Base-by-base conservation (phyloP, 2,113 vertebrate species). In the Elephantulus edwardii region DNA sequence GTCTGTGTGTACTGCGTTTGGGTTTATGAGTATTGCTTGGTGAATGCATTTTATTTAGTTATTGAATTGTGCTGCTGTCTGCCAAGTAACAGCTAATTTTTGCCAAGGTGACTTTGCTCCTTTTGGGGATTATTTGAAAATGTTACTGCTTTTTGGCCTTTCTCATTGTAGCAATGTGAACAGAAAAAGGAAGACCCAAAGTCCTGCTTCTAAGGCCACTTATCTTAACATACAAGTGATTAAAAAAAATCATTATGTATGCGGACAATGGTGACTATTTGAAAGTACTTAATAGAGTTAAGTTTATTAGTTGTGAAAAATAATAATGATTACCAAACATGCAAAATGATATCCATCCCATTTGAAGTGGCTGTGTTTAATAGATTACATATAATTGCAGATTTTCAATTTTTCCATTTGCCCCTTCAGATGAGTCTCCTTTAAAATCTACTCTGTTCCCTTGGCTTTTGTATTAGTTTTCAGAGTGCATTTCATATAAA, bases 301-400 rank as follows among this genome's bases (percentile, higher is more conserved):
- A 72, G 33, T 50, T 33, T 22, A 79, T 83, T 64, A 40, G 60
- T 75, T 93, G 13, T 92, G 56, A 89, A 78, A 74, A 95, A 81
- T 58, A 79, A 17, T 50, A 50, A 89, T n/a, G 77, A 54, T 80
- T 78, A 52, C 1, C 81, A 46, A 83, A 54, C 8, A 42, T 40
- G 74, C 11, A 86, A 60, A 70, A 38, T 64, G 4, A 6, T 75
- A 2, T 75, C 6, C 44, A 62, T 46, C 24, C 86, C 2, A 70
- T 93, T 96, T 92, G 72, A 88, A 33, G n/a, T 75, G 74, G 74
- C 35, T 44, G 9, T 78, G 38, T 40, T 71, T 83, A 88, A 71
- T 82, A 87, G 79, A 50, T 22, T 82, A 48, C 62, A 33, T 88
- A 5, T 86, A 64, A 66, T 64, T 87, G 35, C 10, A 26, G 33